These are phyloP conservation scores for Anguilla japonica DNA, from an alignment of 2,113 vertebrate species.

Conservation along the genomic window DNA sequence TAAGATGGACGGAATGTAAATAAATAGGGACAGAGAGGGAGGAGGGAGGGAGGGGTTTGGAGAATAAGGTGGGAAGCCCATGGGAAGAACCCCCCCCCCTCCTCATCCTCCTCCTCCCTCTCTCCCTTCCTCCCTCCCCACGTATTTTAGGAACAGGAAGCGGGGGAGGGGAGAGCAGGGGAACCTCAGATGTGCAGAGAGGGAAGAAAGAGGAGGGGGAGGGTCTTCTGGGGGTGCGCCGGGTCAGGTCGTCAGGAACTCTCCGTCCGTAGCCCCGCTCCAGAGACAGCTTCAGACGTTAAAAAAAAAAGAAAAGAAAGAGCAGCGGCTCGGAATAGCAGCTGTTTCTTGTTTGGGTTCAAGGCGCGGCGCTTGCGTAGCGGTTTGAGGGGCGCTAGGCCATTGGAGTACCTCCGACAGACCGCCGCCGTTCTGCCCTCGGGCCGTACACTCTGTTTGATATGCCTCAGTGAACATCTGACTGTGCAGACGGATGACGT, in stretches of 20 bases:
- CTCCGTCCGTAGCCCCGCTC: no score
- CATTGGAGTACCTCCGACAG: background rate
- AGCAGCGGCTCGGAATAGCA: no score
- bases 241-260: background rate
- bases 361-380: background rate
- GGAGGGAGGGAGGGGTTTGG: conserved; percentile 10
- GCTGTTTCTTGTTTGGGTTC: background rate
- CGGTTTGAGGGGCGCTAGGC: background rate
- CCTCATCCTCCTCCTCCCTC: background rate
- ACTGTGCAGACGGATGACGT: background rate
- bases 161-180: background rate
- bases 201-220: background rate
- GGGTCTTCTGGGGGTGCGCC: background rate
- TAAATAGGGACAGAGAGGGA: conserved; percentile 22
- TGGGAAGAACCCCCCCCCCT: background rate
- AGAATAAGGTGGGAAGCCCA: conserved; percentile 10
- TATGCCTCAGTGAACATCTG: background rate
- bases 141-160: conserved; percentile 10
- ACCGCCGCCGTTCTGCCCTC: background rate
- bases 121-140: background rate
- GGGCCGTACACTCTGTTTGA: background rate
- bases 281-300: no score
- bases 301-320: no score
- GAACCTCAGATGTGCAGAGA: background rate
- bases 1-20: conserved; percentile 32